Base-by-base conservation (phyloP, 2,797 vertebrate genomes). In the Notolabrus celidotus region DNA sequence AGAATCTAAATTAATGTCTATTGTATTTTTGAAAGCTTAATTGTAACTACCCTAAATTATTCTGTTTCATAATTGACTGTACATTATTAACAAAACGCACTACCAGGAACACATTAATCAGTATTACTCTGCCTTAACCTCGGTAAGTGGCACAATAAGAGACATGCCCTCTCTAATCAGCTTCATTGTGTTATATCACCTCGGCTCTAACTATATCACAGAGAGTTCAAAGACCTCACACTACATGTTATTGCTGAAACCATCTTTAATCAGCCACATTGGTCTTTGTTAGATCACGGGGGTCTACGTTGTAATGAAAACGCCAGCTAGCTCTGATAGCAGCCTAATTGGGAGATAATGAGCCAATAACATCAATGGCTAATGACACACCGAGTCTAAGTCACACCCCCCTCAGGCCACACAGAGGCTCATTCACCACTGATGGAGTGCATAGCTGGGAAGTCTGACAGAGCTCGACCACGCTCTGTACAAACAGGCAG, bases 281-380 rank as follows among this genome's bases (percentile, higher is more conserved):
- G 86, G 88, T 88, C 90, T 90, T 89, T 87, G 89, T 91, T 88
- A 90, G 84, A 92, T 91, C 87, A 66, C 27, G 85, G 88, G 91
- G 90, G 91, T 89, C 92, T 87, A 82, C 29, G 79, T 73, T 46
- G 81, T 91, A 89, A 90, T 92, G 88, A 93, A 92, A 92, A 92
- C 74, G 86, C 79, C 86, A 89, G 86, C 91, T 86, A 90, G 71
- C 89, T 89, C 88, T 89, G 91, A 93, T 92, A 93, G 88, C 89
- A 82, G 82, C 85, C 86, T 93, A 93, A 93, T 92, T 92, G 88
- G 88, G 86, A 91, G 90, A 91, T 90, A 94, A 94, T 93, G 92
- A 92, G 90, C 91, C 92, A 92, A 92, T 94, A 92, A 92, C 90
- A 92, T 92, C 92, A 91, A 92, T 90, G 89, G 91, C 90, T 93